Evolutionary conservation across 2,113 vertebrate species (phyloP), one percentile per base, ranked within the genome.

Genomic region (Cyanoliseus patagonus): DNA sequence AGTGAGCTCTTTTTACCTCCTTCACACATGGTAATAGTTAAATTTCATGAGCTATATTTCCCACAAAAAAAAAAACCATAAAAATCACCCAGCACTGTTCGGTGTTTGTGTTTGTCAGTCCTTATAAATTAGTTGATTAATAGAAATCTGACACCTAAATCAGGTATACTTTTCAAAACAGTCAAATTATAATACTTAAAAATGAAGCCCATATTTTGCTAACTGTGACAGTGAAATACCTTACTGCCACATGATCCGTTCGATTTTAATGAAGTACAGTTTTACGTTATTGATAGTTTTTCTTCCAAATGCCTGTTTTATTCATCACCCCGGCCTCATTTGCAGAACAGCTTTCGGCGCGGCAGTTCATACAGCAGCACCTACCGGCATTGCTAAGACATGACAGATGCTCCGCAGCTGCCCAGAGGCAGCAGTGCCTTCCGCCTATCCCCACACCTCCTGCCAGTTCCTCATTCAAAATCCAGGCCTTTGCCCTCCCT

Each of bases 281-380:
- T 95, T 64, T 8, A 44, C 28, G 42, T 70, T 5, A 12, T 23
- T 1, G 17, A 18, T 2, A 5, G 28, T 33, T 93, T 87, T 59
- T 25, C 92, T 28, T 13, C 69, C 28, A 46, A 37, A 51, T 0
- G 28, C 41, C 39, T 3, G 49, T 15, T 73, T 25, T 4, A 27
- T 4, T 13, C 67, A 37, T 15, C 5, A 30, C 6, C 22, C 46
- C 5, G 25, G 46, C 9, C 33, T 9, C 37, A 20, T 17, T 63
- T 41, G 73, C 9, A 8, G 13, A 28, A 55, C 61, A 4, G 17
- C 22, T 23, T 28, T 27, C 39, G 5, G 70, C 19, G 78, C n/a
- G 41, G 91, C 87, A 87, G 90, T 31, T 61, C 53, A 2, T 25
- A 55, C 84, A 97, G 97, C 97, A 88, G 10, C 97, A 76, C 86